Conservation (phyloP, 2,888 invertebrate genomes). For the Stenodema calcarata region DNA sequence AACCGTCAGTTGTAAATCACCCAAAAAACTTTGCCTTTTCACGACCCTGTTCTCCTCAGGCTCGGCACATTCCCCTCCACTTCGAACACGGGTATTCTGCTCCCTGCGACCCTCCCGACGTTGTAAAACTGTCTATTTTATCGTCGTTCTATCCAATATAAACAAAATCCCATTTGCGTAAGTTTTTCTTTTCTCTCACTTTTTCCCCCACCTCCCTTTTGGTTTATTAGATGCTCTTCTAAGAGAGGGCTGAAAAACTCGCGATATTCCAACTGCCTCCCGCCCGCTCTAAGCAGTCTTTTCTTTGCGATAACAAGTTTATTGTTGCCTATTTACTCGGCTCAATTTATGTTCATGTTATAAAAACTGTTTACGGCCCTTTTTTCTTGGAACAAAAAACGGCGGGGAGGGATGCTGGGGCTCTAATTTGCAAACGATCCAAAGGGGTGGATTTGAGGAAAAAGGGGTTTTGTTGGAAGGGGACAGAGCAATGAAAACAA, state of each 20-base stretch:
- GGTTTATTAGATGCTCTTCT: slow-evolving; percentile 31
- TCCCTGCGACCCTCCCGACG: background rate
- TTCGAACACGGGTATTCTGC: background rate
- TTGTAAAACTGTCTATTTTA: slow-evolving; percentile 47
- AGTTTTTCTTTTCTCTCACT: slow-evolving; percentile 24
- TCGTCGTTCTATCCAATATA: slow-evolving; percentile 43
- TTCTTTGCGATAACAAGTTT: slow-evolving; percentile 32
- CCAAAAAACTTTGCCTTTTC: background rate
- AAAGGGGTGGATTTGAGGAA: background rate
- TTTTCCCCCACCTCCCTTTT: background rate
- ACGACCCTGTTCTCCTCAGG: background rate
- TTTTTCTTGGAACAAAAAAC: background rate
- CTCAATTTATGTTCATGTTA: slow-evolving; percentile 28
- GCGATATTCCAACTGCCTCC: background rate
- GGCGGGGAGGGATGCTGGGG: background rate
- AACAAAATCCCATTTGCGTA: slow-evolving; percentile 51
- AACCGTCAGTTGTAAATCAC: background rate
- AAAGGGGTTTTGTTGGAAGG: background rate
- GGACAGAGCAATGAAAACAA: background rate
- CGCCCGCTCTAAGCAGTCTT: background rate
- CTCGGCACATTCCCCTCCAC: background rate
- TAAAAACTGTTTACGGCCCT: slow-evolving; percentile 12
- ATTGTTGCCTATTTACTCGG: slow-evolving; percentile 40
- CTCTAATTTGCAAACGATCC: background rate
- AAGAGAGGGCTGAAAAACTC: background rate